Percentiles rank a stretch among this genome's conserved stretches.
Evolutionary conservation across 2,888 invertebrate species (phyloP).

Genomic region (Taphrorychus bicolor): DNA sequence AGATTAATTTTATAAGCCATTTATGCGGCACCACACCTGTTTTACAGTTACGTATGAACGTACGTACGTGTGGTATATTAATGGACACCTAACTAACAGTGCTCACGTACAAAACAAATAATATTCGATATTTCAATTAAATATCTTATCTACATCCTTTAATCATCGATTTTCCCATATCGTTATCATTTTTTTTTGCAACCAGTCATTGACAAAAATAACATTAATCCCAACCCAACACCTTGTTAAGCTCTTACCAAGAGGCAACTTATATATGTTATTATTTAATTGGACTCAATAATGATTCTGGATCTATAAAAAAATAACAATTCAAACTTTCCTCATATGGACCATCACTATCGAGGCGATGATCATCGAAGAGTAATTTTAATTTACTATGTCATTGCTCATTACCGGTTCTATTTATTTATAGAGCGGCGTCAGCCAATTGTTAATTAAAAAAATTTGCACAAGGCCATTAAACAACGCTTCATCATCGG

Average conservation of each 20-base stretch:
- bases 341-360: neutral
- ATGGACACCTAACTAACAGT: neutral
- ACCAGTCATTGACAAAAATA: neutral
- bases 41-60: neutral
- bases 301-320: too few relatives aligned
- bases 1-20: neutral
- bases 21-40: neutral
- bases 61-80: neutral
- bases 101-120: neutral
- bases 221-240: neutral
- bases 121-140: too few relatives aligned
- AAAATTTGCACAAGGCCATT: neutral
- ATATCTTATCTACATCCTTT: too few relatives aligned
- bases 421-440: neutral
- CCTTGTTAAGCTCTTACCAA: too few relatives aligned
- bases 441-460: neutral
- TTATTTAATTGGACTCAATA: too few relatives aligned
- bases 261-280: too few relatives aligned
- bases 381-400: neutral
- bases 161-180: too few relatives aligned
- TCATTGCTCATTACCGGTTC: neutral
- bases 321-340: too few relatives aligned
- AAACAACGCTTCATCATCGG: neutral
- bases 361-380: neutral
- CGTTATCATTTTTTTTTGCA: neutral